Evolutionary conservation across 2,888 invertebrate genomes (phyloP).

Genomic region (Cephus rjabovi): DNA sequence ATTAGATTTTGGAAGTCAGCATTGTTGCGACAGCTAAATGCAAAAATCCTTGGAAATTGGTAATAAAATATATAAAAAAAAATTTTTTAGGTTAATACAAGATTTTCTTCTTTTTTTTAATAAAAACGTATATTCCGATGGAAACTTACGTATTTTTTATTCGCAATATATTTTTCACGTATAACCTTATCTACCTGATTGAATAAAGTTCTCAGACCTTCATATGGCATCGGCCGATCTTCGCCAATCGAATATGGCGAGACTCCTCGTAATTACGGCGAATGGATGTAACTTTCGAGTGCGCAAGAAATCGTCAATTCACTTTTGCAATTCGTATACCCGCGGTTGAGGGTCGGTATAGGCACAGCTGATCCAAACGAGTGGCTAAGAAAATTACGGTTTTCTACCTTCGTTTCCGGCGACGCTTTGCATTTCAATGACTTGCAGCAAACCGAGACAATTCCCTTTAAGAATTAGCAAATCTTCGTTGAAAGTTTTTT

Average conservation of each 20-base stretch:
- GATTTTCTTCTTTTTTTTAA: background rate
- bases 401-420: background rate
- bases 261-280: background rate
- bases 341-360: constrained; percentile 8
- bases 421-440: background rate
- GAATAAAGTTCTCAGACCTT: background rate
- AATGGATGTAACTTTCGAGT: constrained; percentile 44
- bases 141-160: background rate
- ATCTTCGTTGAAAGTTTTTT: background rate
- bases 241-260: background rate
- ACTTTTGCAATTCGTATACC: constrained; percentile 49
- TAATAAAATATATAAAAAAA: background rate
- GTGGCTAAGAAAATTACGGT: background rate
- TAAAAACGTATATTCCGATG: background rate
- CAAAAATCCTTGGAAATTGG: background rate
- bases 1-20: background rate
- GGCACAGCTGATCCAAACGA: constrained; percentile 33
- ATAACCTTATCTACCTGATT: background rate
- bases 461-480: background rate
- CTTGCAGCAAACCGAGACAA: background rate
- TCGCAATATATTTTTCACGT: background rate
- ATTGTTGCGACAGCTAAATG: background rate
- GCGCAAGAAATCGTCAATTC: constrained; percentile 53
- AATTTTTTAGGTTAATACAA: background rate
- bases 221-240: background rate